Evolutionary conservation across 2,888 invertebrate genomes (phyloP), one percentile per base, ranked within the genome.

Genomic region (Gastrophysa polygoni): DNA sequence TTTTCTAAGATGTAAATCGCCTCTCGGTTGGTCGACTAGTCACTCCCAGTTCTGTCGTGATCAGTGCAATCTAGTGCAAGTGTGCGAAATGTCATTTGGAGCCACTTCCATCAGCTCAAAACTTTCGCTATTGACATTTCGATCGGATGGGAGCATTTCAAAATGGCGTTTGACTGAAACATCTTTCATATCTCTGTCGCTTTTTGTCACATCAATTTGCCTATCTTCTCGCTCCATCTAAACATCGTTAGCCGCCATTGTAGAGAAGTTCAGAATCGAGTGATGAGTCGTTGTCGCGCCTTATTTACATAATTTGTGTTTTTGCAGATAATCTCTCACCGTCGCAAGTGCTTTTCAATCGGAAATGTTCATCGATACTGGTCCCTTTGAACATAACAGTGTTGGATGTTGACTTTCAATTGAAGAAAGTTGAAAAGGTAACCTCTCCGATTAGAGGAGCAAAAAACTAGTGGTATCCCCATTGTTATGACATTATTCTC

Each of bases 201-300:
- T 51, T 29, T 62, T 49, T 29, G 24, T 20, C n/a, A 11, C 44
- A 28, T 59, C 32, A 3, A 14, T 11, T 49, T 29, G 8, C 17
- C 11, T 1, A 62, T 63, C 24, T 59, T 64, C 21, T 57, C 64
- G 73, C 75, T 70, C 75, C 71, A 77, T 78, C 78, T 78, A 78
- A 78, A 78, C 78, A 78, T 77, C 77, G 75, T 77, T 77, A 78
- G 77, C 75, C 78, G 77, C 77, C 73, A 73, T 73, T 73, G 71
- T 68, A 66, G 50, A 66, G 50, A 67, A 68, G 66, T 67, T 68
- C 68, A 64, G 68, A 69, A 69, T 71, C 62, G 68, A 69, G 71
- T 71, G 66, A 68, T 66, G 71, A 69, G 67, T 70, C 63, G 70
- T 70, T 70, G 70, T 70, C 70, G 70, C 70, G 70, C 70, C 70